Conservation (phyloP, 2,113 vertebrate species). For the Channa maculata region DNA sequence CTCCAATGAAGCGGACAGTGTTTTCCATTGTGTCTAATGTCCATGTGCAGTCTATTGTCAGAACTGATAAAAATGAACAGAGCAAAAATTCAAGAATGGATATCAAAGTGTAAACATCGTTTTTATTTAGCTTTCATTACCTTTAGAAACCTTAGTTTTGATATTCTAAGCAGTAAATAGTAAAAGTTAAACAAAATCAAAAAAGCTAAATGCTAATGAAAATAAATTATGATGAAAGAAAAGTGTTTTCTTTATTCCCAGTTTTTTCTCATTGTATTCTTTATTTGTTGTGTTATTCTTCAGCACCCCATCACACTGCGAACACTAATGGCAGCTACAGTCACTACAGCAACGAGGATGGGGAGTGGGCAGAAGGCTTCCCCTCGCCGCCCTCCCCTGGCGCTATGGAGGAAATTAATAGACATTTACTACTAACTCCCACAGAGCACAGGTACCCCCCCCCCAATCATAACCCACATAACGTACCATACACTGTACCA, state of each 20-base stretch:
- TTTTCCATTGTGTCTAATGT: not conserved
- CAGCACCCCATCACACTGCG: conserved; percentile 24
- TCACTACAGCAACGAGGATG: conserved; percentile 49
- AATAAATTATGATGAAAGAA: not conserved
- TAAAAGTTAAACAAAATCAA: not conserved
- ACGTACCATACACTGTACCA: not conserved
- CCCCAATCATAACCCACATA: not conserved
- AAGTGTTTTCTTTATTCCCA: not conserved
- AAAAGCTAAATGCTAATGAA: not conserved
- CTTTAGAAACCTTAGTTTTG: conserved; percentile 3
- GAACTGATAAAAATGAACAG: not conserved
- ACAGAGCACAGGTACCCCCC: conserved; percentile 50
- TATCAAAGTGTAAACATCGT: not conserved
- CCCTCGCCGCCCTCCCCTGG: conserved; percentile 59
- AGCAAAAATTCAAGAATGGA: not conserved
- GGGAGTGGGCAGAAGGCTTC: conserved; percentile 48
- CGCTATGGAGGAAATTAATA: conserved; percentile 60
- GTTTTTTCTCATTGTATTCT: conserved; percentile 15
- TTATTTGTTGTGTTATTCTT: not conserved
- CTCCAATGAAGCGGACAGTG: not conserved
- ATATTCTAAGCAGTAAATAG: not conserved
- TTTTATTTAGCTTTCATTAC: conserved; percentile 3
- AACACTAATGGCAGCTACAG: conserved; percentile 35
- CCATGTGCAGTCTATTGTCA: not conserved
- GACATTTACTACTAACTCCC: conserved; percentile 21